Percentiles rank a stretch among this genome's conserved stretches.
These are phyloP conservation scores for Poecilia picta DNA, from an alignment of 2,797 vertebrate species.

Conservation along the genomic window DNA sequence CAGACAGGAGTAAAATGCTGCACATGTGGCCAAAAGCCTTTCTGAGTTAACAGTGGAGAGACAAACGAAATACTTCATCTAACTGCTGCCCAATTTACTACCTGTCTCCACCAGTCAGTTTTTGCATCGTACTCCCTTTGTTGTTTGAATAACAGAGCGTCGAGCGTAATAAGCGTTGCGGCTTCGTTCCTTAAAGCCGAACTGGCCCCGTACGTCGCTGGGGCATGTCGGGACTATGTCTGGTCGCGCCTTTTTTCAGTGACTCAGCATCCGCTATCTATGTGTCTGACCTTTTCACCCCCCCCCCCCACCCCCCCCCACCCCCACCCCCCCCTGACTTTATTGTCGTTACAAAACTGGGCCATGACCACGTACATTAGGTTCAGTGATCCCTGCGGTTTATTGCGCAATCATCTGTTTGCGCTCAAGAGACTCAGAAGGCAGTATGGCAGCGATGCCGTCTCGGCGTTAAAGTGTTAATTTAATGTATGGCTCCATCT, in stretches of 20 bases:
- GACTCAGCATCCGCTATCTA: conserved; percentile 47
- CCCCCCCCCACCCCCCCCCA: too few relatives aligned
- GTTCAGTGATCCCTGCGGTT: conserved; percentile 31
- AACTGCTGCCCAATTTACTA: not conserved
- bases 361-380: conserved; percentile 30
- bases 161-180: conserved; percentile 22
- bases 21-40: conserved; percentile 60
- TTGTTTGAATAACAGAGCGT: not conserved
- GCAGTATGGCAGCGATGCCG: not conserved
- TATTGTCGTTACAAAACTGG: conserved; percentile 56
- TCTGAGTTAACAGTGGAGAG: conserved; percentile 15
- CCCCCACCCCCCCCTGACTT: too few relatives aligned
- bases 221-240: conserved; percentile 29
- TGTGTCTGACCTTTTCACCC: conserved; percentile 16
- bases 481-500: not conserved
- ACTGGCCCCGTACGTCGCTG: conserved; percentile 6
- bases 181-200: not conserved
- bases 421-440: not conserved
- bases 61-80: conserved; percentile 24
- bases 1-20: conserved; percentile 37
- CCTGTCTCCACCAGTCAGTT: not conserved
- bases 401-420: conserved; percentile 43
- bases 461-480: not conserved
- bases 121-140: not conserved
- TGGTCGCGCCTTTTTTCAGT: conserved; percentile 48